Evolutionary conservation across 2,888 invertebrate species (phyloP), one percentile per base, ranked within the genome.

Genomic region (Cheilosia variabilis): DNA sequence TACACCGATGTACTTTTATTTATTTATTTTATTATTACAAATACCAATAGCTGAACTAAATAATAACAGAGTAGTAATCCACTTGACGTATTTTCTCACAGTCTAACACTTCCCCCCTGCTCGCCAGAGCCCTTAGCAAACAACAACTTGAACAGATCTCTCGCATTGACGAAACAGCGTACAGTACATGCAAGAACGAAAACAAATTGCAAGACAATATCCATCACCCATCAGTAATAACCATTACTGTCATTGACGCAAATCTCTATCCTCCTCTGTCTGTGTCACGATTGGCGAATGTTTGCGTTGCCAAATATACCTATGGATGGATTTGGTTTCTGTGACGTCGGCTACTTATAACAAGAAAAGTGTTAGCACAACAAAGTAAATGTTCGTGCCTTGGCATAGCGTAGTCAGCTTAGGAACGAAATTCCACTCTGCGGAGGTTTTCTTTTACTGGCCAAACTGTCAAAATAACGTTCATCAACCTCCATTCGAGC

Each of bases 161-260:
- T 31, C 7, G 9, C 47, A 68, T 73, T 80, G 80, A 80, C 75
- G 75, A 41, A 75, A 57, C 63, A 72, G 72, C 52, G 63, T 66
- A 66, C 47, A 53, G 62, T 37, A 62, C n/a, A 57, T 19, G 58
- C 22, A 37, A 45, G 57, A 79, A 69, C 37, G 37, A 52, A 66
- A 65, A 75, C 57, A 52, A 7, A 27, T 47, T 65, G 52, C 52
- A 76, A 65, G 52, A 58, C 62, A 73, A 57, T 57, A 66, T 52
- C 53, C 41, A 66, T 53, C 57, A 22, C 34, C 55, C 34, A 47
- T 68, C 43, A 68, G 41, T 71, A 52, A 68, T 58, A 50, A 63
- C 68, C 79, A 65, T 53, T 63, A 63, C 65, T 79, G 73, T 65
- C 79, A 79, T 69, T 84, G 83, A 84, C 79, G 83, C 75, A 79